A percentile compares a stretch with the other conserved stretches of the same genome.
phyloP scores from a whole-genome alignment of 2,113 vertebrate species.

The Oncorhynchus masou region DNA sequence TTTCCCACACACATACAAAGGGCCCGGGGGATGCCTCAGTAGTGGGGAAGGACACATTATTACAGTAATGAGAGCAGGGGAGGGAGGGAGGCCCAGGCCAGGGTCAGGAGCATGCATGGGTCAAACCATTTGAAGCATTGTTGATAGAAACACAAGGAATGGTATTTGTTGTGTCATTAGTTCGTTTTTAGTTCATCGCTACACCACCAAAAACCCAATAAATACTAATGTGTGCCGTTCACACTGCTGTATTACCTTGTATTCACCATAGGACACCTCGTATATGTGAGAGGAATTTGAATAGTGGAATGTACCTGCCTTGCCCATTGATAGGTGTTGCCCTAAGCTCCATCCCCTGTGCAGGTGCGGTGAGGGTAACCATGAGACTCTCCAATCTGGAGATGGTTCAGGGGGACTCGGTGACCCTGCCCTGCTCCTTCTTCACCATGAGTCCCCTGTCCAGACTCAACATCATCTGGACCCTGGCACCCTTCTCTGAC shows the following conservation, averaged over 20 bases:
- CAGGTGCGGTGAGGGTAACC: conserved; percentile 68
- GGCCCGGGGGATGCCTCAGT: conserved; percentile 34
- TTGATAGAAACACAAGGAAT: no score
- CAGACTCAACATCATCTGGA: conserved; percentile 82
- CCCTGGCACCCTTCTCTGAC: conserved; percentile 66
- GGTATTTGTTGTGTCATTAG: no score
- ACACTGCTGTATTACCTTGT: neutral
- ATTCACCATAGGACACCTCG: neutral
- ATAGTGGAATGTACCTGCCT: neutral
- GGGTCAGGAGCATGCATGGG: neutral
- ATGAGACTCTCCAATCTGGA: conserved; percentile 68
- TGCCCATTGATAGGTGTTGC: neutral
- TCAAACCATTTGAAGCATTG: no score
- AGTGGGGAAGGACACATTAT: conserved; percentile 45
- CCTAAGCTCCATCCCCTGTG: neutral
- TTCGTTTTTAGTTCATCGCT: no score
- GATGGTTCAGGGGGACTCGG: conserved; percentile 69
- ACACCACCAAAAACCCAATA: no score
- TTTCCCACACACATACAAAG: conserved; percentile 47
- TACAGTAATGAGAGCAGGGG: conserved; percentile 56
- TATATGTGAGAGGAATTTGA: neutral
- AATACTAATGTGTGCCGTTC: neutral
- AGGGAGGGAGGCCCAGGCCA: conserved; percentile 1
- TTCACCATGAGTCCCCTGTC: conserved; percentile 68
- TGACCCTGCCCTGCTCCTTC: conserved; percentile 76